A percentile compares a stretch with the other conserved stretches of the same genome.
Conservation (phyloP, 2,113 vertebrate genomes). For the Nothobranchius kuhntae region DNA sequence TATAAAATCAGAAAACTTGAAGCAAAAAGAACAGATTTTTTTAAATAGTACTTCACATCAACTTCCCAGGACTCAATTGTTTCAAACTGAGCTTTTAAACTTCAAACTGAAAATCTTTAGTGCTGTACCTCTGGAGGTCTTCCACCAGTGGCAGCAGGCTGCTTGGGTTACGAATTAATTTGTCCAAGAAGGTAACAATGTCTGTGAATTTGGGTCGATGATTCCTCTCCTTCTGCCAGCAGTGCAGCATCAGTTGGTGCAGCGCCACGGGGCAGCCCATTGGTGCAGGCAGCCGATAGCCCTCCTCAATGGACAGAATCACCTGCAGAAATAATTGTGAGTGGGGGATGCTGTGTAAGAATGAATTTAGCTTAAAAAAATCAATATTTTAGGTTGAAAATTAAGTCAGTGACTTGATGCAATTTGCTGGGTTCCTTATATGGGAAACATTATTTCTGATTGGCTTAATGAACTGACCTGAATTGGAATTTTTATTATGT, state of each 20-base stretch:
- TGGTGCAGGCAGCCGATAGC: constrained; percentile 93
- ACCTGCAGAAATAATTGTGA: constrained; percentile 77
- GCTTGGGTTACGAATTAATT: constrained; percentile 94
- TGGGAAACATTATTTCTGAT: no score
- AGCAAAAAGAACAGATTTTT: no score
- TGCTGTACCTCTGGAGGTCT: constrained; percentile 87
- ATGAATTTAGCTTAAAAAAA: background rate
- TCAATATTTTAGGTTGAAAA: background rate
- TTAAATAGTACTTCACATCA: no score
- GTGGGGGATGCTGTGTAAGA: background rate
- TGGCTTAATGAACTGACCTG: no score
- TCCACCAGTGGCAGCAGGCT: constrained; percentile 91
- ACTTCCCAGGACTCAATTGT: background rate
- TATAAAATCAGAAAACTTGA: no score
- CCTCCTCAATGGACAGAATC: constrained; percentile 95
- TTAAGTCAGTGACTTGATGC: background rate
- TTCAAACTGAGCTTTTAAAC: background rate
- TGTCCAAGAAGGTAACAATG: constrained; percentile 93
- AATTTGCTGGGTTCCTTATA: no score
- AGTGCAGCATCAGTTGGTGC: constrained; percentile 95
- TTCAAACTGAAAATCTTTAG: background rate
- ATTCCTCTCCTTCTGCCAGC: constrained; percentile 96
- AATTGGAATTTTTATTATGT: no score
- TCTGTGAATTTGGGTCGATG: constrained; percentile 94
- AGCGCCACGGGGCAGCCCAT: constrained; percentile 94